These are phyloP conservation scores for Craterocephalus amniculus DNA, from an alignment of 2,797 vertebrate species.

Conservation along the genomic window DNA sequence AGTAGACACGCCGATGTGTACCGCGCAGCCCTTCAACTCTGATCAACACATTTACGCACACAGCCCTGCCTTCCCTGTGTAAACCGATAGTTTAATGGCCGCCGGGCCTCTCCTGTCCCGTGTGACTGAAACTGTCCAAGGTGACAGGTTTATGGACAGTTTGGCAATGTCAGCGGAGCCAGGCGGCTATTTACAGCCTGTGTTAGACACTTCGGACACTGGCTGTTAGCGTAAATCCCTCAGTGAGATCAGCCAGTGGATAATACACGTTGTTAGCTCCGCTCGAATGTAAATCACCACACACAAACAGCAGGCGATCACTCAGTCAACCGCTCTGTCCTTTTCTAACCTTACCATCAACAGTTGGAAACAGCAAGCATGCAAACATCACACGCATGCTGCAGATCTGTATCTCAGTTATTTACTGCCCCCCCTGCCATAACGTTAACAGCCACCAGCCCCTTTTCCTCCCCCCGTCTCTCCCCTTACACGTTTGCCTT, in stretches of 20 bases:
- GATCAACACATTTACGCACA: slow-evolving; percentile 17
- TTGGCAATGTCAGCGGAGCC: slow-evolving; percentile 85
- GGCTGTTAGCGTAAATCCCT: slow-evolving; percentile 93
- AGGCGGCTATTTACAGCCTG: slow-evolving; percentile 89
- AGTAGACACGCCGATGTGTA: slow-evolving; percentile 17
- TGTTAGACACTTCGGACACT: slow-evolving; percentile 84
- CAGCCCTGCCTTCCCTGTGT: slow-evolving; percentile 31
- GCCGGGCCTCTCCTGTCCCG: slow-evolving; percentile 79
- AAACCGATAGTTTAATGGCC: slow-evolving; percentile 82
- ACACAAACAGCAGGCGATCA: slow-evolving; percentile 38
- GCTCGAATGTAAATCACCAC: slow-evolving; percentile 43
- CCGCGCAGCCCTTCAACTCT: neutral
- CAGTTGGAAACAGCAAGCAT: slow-evolving; percentile 34
- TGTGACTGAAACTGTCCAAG: slow-evolving; percentile 74
- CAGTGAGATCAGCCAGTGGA: slow-evolving; percentile 76
- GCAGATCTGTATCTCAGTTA: slow-evolving; percentile 76
- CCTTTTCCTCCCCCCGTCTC: slow-evolving; percentile 71
- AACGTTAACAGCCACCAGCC: slow-evolving; percentile 87
- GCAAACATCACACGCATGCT: slow-evolving; percentile 41
- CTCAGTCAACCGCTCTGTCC: slow-evolving; percentile 69
- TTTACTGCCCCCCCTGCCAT: slow-evolving; percentile 87
- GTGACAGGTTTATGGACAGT: slow-evolving; percentile 92
- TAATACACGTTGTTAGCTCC: slow-evolving; percentile 42
- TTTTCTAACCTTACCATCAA: slow-evolving; percentile 57
- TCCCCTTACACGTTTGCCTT: slow-evolving; percentile 25